These are phyloP conservation scores for Ceuthmochares aereus DNA, from an alignment of 2,113 vertebrate genomes.

Conservation along the genomic window DNA sequence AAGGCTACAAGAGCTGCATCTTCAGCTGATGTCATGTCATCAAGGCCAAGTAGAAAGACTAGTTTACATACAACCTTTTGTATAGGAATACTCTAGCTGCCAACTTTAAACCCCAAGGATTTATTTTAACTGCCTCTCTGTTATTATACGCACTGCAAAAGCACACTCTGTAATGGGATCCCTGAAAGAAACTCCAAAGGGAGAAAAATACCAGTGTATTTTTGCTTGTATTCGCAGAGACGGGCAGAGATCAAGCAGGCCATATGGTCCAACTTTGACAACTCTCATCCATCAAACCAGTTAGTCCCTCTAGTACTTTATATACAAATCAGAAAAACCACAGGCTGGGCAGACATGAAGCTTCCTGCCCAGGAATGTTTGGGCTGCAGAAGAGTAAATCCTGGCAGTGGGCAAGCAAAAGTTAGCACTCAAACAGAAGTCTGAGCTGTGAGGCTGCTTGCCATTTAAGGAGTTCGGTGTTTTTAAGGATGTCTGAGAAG, in stretches of 20 bases:
- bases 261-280: not conserved
- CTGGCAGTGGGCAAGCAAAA: not conserved
- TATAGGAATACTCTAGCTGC: not conserved
- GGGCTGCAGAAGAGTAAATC: not conserved
- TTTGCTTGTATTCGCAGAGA: not conserved
- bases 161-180: not conserved
- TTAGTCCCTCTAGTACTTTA: not conserved
- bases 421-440: not conserved
- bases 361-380: constrained; percentile 33
- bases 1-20: not conserved
- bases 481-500: not conserved
- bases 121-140: not conserved
- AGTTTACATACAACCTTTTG: not conserved
- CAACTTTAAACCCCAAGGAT: not conserved
- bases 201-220: not conserved
- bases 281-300: constrained; percentile 30
- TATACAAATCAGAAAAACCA: constrained; percentile 42
- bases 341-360: constrained; percentile 7
- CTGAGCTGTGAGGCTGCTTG: not conserved
- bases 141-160: not conserved
- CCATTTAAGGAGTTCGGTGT: not conserved
- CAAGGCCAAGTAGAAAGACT: not conserved
- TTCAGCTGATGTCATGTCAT: not conserved
- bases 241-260: not conserved
- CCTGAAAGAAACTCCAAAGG: not conserved